These are phyloP conservation scores for Falco novaeseelandiae DNA, from an alignment of 2,797 vertebrate genomes.

Conservation along the genomic window DNA sequence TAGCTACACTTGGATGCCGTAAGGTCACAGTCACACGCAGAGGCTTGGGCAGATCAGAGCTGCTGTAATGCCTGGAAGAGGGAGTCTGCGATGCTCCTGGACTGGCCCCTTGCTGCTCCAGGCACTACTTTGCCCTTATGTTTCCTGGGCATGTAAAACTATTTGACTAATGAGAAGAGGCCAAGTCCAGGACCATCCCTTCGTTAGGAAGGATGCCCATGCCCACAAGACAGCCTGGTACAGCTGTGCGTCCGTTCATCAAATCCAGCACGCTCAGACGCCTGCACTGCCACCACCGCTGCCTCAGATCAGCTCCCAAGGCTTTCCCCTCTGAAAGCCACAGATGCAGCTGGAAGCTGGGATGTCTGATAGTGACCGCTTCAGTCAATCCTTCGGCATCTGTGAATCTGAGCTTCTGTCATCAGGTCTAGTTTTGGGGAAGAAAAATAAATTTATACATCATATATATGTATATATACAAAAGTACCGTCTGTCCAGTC, in stretches of 20 bases:
- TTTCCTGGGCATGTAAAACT: neutral
- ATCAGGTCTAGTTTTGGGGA: neutral
- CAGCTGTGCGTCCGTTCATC: neutral
- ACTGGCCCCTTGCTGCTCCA: neutral
- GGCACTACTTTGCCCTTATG: neutral
- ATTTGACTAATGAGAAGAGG: neutral
- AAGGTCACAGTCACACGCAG: neutral
- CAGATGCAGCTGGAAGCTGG: neutral
- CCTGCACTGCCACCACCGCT: neutral
- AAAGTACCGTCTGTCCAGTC: neutral
- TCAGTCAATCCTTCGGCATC: neutral
- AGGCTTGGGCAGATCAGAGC: neutral
- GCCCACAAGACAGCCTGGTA: neutral
- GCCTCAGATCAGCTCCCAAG: neutral
- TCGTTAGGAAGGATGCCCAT: neutral
- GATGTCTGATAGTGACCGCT: neutral
- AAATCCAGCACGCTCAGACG: neutral
- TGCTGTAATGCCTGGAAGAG: neutral
- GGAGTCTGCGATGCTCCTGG: neutral
- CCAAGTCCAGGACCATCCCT: neutral
- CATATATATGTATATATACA: neutral
- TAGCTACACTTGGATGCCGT: neutral
- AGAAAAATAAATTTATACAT: neutral
- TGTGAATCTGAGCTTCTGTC: neutral
- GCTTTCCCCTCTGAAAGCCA: neutral